Base-by-base conservation (phyloP, 1,140 invertebrate genomes). In the Drosophila aff. region DNA sequence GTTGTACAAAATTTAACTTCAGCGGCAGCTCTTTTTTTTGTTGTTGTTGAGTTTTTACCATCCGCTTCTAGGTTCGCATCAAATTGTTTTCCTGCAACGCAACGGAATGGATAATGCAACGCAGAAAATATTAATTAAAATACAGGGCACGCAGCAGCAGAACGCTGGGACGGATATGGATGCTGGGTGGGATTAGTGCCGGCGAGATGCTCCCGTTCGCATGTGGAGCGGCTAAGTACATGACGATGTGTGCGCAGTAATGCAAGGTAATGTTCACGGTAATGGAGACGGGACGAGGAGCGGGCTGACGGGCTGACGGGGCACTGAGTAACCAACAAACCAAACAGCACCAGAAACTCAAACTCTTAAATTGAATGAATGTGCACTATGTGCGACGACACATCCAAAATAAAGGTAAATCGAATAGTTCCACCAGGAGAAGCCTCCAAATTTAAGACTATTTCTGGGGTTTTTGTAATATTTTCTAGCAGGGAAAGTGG, bases 61-160 rank as follows among this genome's bases (percentile, higher is more conserved):
- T 23, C 33, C 33, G 8, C 13, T 8, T 16, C 18, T 55, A 38
- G 52, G 52, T 38, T 40, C 18, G 52, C 52, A 36, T 55, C 36
- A 57, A 57, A 57, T 57, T 57, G 53, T 57, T 57, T 40, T 57
- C 44, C 46, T 23, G 43, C 18, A 33, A 33, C 16, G 26, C 58
- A 10, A 44, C 33, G 38, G 44, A 63, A 53, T 33, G 44, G 57
- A 71, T 57, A 69, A 69, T 74, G 76, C 62, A 79, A 79, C 53
- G 69, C 62, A 79, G 71, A 76, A 85, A 86, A 87, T 86, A 87
- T 86, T 86, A 86, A 86, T 86, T 86, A 86, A 87, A 73, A 71
- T 71, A 66, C 65, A 81, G 68, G 68, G 61, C 59, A 62, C 47
- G 55, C 46, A 72, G 36, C 38, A n/a, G 26, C 33, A 13, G 10